Percentiles rank a stretch among this genome's conserved stretches.
Evolutionary conservation across 1,140 invertebrate genomes (phyloP).

Genomic region (Schlechtendalia chinensis): DNA sequence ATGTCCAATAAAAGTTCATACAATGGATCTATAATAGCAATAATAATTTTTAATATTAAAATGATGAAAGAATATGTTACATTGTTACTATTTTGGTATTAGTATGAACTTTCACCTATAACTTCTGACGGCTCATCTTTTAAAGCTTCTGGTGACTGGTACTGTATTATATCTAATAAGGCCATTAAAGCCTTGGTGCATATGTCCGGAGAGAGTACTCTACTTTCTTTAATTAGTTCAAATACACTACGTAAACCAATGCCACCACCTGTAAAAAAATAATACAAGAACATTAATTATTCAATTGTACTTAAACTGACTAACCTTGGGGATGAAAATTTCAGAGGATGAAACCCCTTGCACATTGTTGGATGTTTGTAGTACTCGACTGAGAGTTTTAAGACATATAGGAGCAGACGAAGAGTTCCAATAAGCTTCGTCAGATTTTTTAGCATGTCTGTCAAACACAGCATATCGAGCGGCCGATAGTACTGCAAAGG

Average conservation of each 20-base stretch:
- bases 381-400: background rate
- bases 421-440: conserved; percentile 32
- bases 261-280: conserved; percentile 71
- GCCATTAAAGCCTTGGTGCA: conserved; percentile 85
- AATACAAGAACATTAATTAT: background rate
- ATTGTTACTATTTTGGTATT: background rate
- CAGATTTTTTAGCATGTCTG: conserved; percentile 32
- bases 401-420: conserved; percentile 43
- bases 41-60: background rate
- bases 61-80: background rate
- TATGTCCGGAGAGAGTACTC: conserved; percentile 73
- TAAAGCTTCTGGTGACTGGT: conserved; percentile 81
- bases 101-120: conserved; percentile 62
- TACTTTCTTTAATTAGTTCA: conserved; percentile 84
- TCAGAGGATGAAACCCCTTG: background rate
- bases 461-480: conserved; percentile 41
- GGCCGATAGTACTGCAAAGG: conserved; percentile 33
- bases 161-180: conserved; percentile 86
- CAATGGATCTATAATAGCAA: conserved; percentile 64
- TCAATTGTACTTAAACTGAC: background rate
- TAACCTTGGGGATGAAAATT: conserved; percentile 34
- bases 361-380: conserved; percentile 11
- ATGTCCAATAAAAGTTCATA: conserved; percentile 77
- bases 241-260: conserved; percentile 88
- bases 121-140: conserved; percentile 72